phyloP scores from a whole-genome alignment of 2,113 vertebrate species.

The Cisticola juncidis region DNA sequence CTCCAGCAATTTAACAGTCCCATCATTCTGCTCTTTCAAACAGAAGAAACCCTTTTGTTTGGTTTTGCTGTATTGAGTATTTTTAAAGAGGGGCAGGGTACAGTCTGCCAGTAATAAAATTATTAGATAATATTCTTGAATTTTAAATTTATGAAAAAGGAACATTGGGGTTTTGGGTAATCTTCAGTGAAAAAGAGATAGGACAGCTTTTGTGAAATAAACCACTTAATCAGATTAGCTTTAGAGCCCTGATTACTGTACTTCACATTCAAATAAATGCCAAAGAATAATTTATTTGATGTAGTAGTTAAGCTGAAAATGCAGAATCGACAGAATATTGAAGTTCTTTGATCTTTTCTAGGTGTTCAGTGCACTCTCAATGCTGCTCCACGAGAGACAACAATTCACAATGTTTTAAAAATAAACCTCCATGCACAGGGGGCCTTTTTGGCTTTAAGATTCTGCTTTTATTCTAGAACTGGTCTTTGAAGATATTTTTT shows the following conservation, averaged over 20 bases:
- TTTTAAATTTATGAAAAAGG: conserved; percentile 8
- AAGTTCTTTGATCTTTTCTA: conserved; percentile 59
- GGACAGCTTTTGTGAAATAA: conserved; percentile 25
- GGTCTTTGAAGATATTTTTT: conserved; percentile 14
- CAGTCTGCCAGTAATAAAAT: background rate
- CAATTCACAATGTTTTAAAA: conserved; percentile 42
- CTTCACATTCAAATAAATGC: conserved; percentile 23
- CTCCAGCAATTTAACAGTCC: background rate
- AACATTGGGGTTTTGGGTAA: background rate
- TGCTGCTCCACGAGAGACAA: conserved; percentile 6
- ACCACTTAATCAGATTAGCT: conserved; percentile 56
- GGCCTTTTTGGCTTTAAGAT: background rate
- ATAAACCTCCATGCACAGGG: background rate
- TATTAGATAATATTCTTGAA: conserved; percentile 11
- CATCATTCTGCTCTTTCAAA: background rate
- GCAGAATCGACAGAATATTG: conserved; percentile 46
- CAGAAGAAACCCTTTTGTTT: background rate
- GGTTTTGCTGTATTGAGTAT: background rate
- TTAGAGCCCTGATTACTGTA: conserved; percentile 51
- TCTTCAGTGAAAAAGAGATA: background rate
- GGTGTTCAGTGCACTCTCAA: conserved; percentile 26
- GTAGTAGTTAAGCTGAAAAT: conserved; percentile 52
- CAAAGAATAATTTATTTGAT: conserved; percentile 24
- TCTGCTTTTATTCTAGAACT: conserved; percentile 30
- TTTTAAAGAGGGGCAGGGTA: background rate